phyloP scores from a whole-genome alignment of 2,113 vertebrate species.

The Ceyx cyanopectus region DNA sequence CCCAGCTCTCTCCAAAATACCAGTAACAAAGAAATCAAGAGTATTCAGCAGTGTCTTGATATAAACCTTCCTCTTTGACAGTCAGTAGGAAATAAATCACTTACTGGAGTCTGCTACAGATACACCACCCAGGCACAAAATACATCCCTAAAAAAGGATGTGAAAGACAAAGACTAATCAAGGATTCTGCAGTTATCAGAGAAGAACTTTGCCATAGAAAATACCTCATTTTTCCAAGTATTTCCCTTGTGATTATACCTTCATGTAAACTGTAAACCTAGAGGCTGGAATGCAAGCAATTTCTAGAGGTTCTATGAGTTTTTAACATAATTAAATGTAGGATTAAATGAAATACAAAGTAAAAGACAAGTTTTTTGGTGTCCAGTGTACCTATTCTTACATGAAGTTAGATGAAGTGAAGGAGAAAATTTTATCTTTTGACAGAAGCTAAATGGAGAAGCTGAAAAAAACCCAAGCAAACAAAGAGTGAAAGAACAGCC shows the following conservation, averaged over 20 bases:
- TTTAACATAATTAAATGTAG: background rate
- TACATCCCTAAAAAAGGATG: background rate
- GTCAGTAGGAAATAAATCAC: slow-evolving; percentile 5
- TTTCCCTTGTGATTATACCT: background rate
- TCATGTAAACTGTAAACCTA: background rate
- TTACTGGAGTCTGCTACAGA: background rate
- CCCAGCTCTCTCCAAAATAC: background rate
- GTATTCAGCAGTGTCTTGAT: background rate
- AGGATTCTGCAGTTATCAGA: background rate
- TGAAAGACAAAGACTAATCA: background rate
- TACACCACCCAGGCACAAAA: background rate
- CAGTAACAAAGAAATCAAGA: background rate
- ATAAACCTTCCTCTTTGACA: slow-evolving; percentile 14
- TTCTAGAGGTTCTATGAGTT: slow-evolving; percentile 18
- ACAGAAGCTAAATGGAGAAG: background rate
- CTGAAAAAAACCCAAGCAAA: background rate
- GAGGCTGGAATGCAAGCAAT: background rate
- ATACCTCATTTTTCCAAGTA: background rate
- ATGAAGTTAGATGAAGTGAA: background rate
- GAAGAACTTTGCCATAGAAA: background rate
- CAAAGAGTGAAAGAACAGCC: background rate
- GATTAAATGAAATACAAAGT: background rate
- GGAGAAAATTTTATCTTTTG: background rate
- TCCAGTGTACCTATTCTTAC: background rate
- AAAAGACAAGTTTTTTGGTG: background rate